Base-by-base conservation (phyloP, 2,888 invertebrate species). In the Drosophila anomalata region DNA sequence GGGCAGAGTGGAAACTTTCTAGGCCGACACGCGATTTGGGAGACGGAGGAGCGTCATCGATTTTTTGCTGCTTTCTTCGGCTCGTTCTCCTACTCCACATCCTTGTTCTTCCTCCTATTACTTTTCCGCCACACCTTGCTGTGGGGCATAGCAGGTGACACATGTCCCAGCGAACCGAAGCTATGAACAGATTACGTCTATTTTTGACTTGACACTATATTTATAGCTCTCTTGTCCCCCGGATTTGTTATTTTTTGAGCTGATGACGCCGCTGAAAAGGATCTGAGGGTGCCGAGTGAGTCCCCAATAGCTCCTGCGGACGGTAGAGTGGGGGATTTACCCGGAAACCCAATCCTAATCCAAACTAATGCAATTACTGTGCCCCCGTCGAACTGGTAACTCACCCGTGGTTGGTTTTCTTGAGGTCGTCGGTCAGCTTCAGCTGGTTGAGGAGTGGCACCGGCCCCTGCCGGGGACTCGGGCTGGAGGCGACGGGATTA, bases 391-490 rank as follows among this genome's bases (percentile, higher is more conserved):
- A 17, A 39, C 17, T 14, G 7, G 17, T 8, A 62, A 87, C 75
- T 80, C 52, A 84, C 80, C 76, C 75, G 36, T 69, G 68, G 72
- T 44, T 82, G 65, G 48, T 69, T 17, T 70, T 75, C 75, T 87
- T 82, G 36, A 77, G 66, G 51, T 83, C 88, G 53, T 81, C 76
- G 14, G 74, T 39, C 52, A 70, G 33, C 68, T 77, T 85, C 48
- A 81, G 67, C 62, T 83, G 87, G 65, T 77, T 85, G 52, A 81
- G 52, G 26, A 83, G 75, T 3, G 77, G 83, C 52, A 82, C 68
- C 46, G 82, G 83, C 17, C 79, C 82, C 51, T 71, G 75, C 58
- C 73, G 81, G 69, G 66, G 56, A 8, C 7, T 3, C n/a, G 36
- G n/a, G 41, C 54, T n/a, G 54, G 26, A 59, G 29, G 53, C 33